Percentiles rank a stretch among this genome's conserved stretches.
Evolutionary conservation across 2,888 invertebrate genomes (phyloP).

Genomic region (Thereva unica): DNA sequence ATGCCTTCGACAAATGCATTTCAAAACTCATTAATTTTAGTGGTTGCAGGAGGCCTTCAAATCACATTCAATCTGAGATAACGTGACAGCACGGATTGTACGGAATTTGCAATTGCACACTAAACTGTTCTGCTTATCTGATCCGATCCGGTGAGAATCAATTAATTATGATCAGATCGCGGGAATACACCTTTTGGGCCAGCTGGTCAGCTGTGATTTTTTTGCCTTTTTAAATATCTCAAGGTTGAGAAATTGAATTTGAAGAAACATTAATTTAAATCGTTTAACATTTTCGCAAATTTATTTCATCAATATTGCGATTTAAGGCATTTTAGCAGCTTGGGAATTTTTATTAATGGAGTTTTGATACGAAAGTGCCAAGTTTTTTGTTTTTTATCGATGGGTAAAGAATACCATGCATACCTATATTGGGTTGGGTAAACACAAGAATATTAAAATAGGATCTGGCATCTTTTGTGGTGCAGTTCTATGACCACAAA

Average conservation of each 20-base stretch:
- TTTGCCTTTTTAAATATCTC: slow-evolving; percentile 27
- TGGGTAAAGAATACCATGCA: too few species aligned
- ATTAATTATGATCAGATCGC: slow-evolving; percentile 37
- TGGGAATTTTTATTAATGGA: too few species aligned
- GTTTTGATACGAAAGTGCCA: too few species aligned
- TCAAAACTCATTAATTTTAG: slow-evolving; percentile 40
- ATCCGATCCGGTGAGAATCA: slow-evolving; percentile 40
- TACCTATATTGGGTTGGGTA: too few species aligned
- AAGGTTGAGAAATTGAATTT: slow-evolving; percentile 3
- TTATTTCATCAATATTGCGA: too few species aligned
- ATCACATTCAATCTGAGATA: slow-evolving; percentile 46
- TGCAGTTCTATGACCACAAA: too few species aligned
- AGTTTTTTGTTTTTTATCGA: too few species aligned
- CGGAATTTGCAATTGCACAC: slow-evolving; percentile 43
- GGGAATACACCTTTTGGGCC: slow-evolving; percentile 16
- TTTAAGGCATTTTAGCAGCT: too few species aligned
- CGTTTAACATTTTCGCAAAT: background rate
- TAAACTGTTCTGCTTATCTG: slow-evolving; percentile 40
- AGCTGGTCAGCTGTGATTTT: slow-evolving; percentile 16
- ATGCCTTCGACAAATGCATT: slow-evolving; percentile 29
- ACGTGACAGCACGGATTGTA: slow-evolving; percentile 47
- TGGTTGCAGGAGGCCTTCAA: slow-evolving; percentile 48
- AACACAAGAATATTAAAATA: too few species aligned
- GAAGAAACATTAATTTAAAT: background rate
- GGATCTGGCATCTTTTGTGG: too few species aligned